Conservation (phyloP, 2,888 invertebrate genomes). For the Sussaba pulchella region DNA sequence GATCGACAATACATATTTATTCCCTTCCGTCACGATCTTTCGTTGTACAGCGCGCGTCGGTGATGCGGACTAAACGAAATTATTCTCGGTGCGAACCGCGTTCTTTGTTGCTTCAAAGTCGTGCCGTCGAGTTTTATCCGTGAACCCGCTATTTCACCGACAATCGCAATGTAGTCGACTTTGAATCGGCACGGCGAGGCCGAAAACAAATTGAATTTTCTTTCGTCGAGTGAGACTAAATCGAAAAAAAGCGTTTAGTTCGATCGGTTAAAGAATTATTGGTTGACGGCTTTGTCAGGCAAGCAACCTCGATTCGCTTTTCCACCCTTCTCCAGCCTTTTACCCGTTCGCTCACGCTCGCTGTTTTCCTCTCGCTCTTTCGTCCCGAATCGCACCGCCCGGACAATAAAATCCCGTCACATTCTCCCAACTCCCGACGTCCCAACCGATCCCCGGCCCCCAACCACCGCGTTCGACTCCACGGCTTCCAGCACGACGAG, state of each 20-base stretch:
- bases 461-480: background rate
- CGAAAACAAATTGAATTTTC: slow-evolving; percentile 73
- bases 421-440: slow-evolving; percentile 27
- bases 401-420: slow-evolving; percentile 58
- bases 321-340: background rate
- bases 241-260: slow-evolving; percentile 76
- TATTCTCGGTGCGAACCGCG: too few species aligned
- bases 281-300: slow-evolving; percentile 58
- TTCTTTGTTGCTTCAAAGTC: slow-evolving; percentile 58
- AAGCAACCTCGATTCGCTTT: slow-evolving; percentile 9
- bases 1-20: too few species aligned
- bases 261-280: slow-evolving; percentile 75
- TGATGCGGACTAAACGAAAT: too few species aligned
- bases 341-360: background rate
- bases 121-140: slow-evolving; percentile 16
- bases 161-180: slow-evolving; percentile 39
- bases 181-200: slow-evolving; percentile 45
- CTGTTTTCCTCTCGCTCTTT: slow-evolving; percentile 36
- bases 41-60: too few species aligned
- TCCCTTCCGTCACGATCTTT: too few species aligned
- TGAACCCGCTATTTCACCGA: slow-evolving; percentile 20
- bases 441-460: background rate
- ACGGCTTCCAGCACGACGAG: background rate
- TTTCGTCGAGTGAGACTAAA: slow-evolving; percentile 57
- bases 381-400: slow-evolving; percentile 22